A percentile compares a stretch with the other conserved stretches of the same genome.
Conservation (phyloP, 2,888 invertebrate species). For the Eupsilia transversa region DNA sequence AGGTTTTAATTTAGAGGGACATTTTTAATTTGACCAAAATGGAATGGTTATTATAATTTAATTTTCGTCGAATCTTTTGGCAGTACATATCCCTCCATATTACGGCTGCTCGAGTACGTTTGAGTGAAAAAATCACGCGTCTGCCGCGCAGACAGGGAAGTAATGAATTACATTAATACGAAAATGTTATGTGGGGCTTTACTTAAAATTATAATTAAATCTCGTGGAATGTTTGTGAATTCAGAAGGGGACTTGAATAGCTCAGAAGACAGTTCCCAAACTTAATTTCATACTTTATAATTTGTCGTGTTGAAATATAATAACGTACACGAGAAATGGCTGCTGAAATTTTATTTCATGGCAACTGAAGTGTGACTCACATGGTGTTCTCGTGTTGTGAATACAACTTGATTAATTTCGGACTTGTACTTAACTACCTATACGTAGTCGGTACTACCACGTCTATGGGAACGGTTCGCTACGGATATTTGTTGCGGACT, state of each 20-base stretch:
- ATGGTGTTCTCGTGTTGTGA: constrained; percentile 58
- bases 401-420: constrained; percentile 64
- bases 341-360: constrained; percentile 67
- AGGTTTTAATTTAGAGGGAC: constrained; percentile 47
- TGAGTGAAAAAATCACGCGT: constrained; percentile 50
- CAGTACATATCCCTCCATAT: constrained; percentile 26
- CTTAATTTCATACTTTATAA: constrained; percentile 69
- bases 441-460: constrained; percentile 18
- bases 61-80: constrained; percentile 47
- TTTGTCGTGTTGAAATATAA: constrained; percentile 58
- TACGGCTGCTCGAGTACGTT: constrained; percentile 14
- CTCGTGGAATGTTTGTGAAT: constrained; percentile 52
- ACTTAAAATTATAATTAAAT: constrained; percentile 61
- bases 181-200: constrained; percentile 48
- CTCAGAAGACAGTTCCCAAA: constrained; percentile 61
- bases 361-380: constrained; percentile 60
- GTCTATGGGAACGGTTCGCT: constrained; percentile 11
- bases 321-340: constrained; percentile 59
- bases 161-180: constrained; percentile 60
- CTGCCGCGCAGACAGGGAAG: constrained; percentile 35
- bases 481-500: constrained; percentile 32
- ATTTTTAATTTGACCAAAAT: constrained; percentile 44
- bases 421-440: constrained; percentile 44
- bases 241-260: constrained; percentile 48
- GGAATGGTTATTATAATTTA: constrained; percentile 51